Evolutionary conservation across 2,888 invertebrate genomes (phyloP), one percentile per base, ranked within the genome.

Genomic region (Drosophila nr. fundita): DNA sequence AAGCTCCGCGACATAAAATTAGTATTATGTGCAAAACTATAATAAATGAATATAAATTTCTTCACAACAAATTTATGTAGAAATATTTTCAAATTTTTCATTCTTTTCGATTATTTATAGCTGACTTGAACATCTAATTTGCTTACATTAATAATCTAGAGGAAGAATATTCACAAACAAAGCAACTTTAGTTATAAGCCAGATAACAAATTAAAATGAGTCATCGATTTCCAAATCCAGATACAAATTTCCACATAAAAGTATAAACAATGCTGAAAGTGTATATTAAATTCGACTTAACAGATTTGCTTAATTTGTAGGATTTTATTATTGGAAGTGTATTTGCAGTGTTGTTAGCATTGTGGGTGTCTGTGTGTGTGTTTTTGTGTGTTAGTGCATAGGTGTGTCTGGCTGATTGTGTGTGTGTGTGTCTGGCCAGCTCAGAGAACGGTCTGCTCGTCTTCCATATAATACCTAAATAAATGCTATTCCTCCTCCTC

Each of bases 401-500:
- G 24, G 15, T 60, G 27, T 60, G 27, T 67, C 38, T 60, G 40
- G 48, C 18, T 68, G 58, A 32, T 32, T 48, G 24, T 24, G 24
- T 24, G 24, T 24, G 24, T 74, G 40, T 58, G 21, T 50, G 32
- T 71, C 49, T 68, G 34, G 52, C 34, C 68, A 64, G 75, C 66
- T 81, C 61, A 84, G 59, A 57, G 30, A 69, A 68, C 66, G 30
- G 52, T 48, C 49, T 73, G 63, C 11, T 85, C 68, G 52, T 78
- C 71, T 74, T 83, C 76, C 73, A 78, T 70, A 50, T 81, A 89
- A 70, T 83, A 81, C 34, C 89, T 76, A 65, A 73, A 59, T 69
- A 84, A 82, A 70, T 87, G 85, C 80, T 94, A 96, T 93, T 96
- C 95, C 55, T 95, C 95, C 45, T 96, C 96, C 72, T 96, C 96